These are phyloP conservation scores for Dynastes tityus DNA, from an alignment of 2,888 invertebrate genomes.

Conservation along the genomic window DNA sequence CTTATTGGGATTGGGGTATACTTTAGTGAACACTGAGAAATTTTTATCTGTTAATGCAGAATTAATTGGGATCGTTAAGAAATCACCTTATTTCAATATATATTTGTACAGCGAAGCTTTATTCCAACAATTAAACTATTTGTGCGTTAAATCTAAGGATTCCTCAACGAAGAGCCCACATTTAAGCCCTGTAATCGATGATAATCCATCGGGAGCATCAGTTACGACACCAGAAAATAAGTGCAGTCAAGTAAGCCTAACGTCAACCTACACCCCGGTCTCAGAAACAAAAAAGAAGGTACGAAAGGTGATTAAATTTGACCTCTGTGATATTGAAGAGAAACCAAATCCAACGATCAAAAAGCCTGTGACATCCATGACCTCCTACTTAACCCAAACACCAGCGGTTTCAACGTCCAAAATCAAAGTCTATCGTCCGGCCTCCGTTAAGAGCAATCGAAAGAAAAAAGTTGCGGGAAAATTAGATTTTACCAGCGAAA, in stretches of 20 bases:
- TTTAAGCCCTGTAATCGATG: neutral
- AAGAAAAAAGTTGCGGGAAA: constrained; percentile 31
- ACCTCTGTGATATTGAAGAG: constrained; percentile 21
- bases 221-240: constrained; percentile 38
- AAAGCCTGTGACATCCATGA: neutral
- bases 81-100: constrained; percentile 30
- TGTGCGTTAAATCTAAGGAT: neutral
- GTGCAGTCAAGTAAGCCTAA: constrained; percentile 25
- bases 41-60: constrained; percentile 7
- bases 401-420: constrained; percentile 18
- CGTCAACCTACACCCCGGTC: constrained; percentile 3
- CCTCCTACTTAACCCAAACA: constrained; percentile 1
- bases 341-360: neutral
- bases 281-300: neutral
- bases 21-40: constrained; percentile 8
- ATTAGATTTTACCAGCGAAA: constrained; percentile 8
- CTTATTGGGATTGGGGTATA: constrained; percentile 34
- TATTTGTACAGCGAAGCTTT: constrained; percentile 47
- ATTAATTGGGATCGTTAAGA: constrained; percentile 3
- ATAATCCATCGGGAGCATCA: neutral
- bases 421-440: constrained; percentile 33
- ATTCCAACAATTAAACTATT: constrained; percentile 31
- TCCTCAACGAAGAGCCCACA: neutral
- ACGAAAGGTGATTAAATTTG: constrained; percentile 32
- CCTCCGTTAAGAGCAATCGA: constrained; percentile 1